Evolutionary conservation across 1,140 invertebrate species (phyloP).

Genomic region (Nebria ingens): DNA sequence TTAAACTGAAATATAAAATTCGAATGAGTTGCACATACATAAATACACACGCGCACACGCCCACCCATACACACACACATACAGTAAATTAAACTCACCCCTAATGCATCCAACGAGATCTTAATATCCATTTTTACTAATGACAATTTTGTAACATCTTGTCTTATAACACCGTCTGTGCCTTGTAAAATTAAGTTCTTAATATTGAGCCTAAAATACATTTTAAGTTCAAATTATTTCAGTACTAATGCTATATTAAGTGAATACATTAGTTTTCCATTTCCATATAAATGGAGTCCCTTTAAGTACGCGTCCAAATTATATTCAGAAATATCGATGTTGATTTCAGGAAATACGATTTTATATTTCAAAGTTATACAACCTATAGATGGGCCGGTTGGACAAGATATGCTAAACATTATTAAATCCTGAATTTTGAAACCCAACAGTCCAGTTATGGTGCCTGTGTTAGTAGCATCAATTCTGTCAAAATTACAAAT

Average conservation of each 20-base stretch:
- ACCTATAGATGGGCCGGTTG: not conserved
- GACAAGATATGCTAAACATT: not conserved
- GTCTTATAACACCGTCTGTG: not conserved
- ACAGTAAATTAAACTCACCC: too few species aligned
- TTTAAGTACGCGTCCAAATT: too few species aligned
- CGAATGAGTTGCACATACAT: not conserved
- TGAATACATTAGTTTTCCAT: too few species aligned
- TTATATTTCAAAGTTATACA: not conserved
- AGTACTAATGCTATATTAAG: too few species aligned
- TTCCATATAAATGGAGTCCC: too few species aligned
- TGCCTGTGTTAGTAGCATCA: not conserved
- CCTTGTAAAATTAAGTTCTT: not conserved
- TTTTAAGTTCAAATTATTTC: too few species aligned
- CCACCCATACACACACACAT: too few species aligned
- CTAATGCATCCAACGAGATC: not conserved
- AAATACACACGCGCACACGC: too few species aligned
- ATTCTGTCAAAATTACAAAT: too few species aligned
- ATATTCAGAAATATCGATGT: not conserved
- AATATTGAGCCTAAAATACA: not conserved
- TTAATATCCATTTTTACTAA: not conserved
- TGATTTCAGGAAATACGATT: not conserved
- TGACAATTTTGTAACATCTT: not conserved
- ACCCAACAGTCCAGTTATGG: not conserved
- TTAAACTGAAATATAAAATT: not conserved
- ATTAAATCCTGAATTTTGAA: not conserved